Base-by-base conservation (phyloP, 1,140 invertebrate species). In the Drosophila malerkotliana region DNA sequence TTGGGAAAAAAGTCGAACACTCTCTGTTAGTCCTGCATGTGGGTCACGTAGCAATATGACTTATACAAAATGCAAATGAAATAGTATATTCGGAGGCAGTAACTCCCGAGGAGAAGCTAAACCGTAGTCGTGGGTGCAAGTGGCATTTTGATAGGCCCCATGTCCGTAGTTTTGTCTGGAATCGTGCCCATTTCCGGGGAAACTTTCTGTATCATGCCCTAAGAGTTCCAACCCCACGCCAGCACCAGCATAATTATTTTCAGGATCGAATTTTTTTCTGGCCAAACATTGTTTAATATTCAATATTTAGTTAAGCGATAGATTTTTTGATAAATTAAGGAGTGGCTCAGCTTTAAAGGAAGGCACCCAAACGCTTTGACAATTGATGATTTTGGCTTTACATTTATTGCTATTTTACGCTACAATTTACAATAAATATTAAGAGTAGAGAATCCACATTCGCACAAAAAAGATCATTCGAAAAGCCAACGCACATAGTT, bases 11-110 rank as follows among this genome's bases (percentile, higher is more conserved):
- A 69, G 64, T 73, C 69, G 48, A 60, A 48, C 66, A 12, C 37
- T 44, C 4, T 39, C 14, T 30, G 49, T 54, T 57, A 52, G 28
- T 72, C 77, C 14, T 67, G 37, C 55, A 82, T 82, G 79, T 75
- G 63, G 71, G 80, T 82, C 79, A 82, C 79, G 79, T 83, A 66
- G 60, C 64, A 55, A 78, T 74, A 71, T 74, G 79, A 82, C 79
- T 82, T 79, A 79, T 83, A 79, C 75, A 49, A 82, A 82, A 82
- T 83, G 79, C 79, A 83, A 82, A 82, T 82, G 64, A 83, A 79
- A 76, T 71, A 76, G 59, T 73, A 73, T 73, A 75, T 75, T 58
- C 54, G 41, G 18, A 34, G 64, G 39, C 34, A 21, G 14, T 18
- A 24, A 26, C 18, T 44, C 9, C 14, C 2, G 18, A 1, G 9